Conservation (phyloP, 1,140 invertebrate species). For the Trichonephila clavata region DNA sequence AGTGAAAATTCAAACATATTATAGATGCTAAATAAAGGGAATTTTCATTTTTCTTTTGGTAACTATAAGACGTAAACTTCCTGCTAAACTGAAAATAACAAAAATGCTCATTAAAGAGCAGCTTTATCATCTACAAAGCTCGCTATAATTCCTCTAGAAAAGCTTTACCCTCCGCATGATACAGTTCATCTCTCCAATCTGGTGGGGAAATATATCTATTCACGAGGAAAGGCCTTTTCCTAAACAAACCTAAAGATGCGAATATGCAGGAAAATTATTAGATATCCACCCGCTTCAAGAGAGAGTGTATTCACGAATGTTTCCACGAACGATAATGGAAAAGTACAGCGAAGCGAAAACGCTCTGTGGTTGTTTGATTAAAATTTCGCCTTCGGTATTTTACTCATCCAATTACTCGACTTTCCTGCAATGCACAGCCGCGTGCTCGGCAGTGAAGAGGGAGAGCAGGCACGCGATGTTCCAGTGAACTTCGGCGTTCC, state of each 20-base stretch:
- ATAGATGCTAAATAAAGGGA: too few species aligned
- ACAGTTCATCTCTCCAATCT: background rate
- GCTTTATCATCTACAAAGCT: too few species aligned
- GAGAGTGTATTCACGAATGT: background rate
- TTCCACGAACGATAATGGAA: background rate
- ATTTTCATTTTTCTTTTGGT: too few species aligned
- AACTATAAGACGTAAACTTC: too few species aligned
- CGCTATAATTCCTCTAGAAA: too few species aligned
- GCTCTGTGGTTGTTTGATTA: constrained; percentile 40
- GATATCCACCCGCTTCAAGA: background rate
- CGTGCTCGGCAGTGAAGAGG: too few species aligned
- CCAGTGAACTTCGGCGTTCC: constrained; percentile 35
- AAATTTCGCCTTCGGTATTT: constrained; percentile 47
- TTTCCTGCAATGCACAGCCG: background rate
- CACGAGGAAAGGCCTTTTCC: background rate
- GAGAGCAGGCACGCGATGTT: constrained; percentile 21
- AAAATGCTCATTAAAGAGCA: too few species aligned
- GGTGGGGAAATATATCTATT: background rate
- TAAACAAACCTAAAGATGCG: background rate
- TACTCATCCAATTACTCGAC: constrained; percentile 63
- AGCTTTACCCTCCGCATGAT: background rate
- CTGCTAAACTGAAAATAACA: too few species aligned
- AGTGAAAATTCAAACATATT: too few species aligned
- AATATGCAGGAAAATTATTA: background rate
- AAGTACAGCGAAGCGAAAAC: constrained; percentile 8